These are phyloP conservation scores for Osmerus eperlanus DNA, from an alignment of 2,113 vertebrate genomes.

Conservation along the genomic window DNA sequence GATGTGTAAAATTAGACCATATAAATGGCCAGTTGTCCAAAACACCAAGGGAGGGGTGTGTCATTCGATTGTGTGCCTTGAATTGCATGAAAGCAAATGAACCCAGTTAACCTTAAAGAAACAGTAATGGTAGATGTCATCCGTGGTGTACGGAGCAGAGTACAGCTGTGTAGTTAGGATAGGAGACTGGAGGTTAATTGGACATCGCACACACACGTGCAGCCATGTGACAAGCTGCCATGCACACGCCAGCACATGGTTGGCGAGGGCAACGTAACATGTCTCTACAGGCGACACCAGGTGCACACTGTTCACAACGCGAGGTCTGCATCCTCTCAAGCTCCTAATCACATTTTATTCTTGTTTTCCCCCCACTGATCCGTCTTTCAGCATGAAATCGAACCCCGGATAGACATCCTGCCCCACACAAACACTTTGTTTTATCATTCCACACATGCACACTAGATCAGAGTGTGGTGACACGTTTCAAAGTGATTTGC, in stretches of 20 bases:
- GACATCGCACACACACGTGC: no score
- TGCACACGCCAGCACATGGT: no score
- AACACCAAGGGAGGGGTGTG: constrained; percentile 41
- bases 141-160: neutral
- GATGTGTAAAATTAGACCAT: constrained; percentile 57
- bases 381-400: constrained; percentile 4
- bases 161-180: neutral
- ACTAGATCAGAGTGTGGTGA: no score
- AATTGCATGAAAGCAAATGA: constrained; percentile 66
- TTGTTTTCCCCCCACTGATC: constrained; percentile 11
- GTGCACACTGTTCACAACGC: neutral
- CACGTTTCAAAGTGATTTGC: no score
- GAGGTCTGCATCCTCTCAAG: neutral
- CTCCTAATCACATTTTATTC: neutral
- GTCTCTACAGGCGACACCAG: neutral
- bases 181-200: no score
- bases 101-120: constrained; percentile 59
- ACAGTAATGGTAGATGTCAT: constrained; percentile 57
- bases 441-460: no score
- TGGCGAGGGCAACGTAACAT: neutral
- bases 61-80: constrained; percentile 49
- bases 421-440: no score
- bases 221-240: no score
- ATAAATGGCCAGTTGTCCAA: constrained; percentile 38
- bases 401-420: neutral